These are phyloP conservation scores for Mactromeris polynyma DNA, from an alignment of 2,888 invertebrate genomes.

Conservation along the genomic window DNA sequence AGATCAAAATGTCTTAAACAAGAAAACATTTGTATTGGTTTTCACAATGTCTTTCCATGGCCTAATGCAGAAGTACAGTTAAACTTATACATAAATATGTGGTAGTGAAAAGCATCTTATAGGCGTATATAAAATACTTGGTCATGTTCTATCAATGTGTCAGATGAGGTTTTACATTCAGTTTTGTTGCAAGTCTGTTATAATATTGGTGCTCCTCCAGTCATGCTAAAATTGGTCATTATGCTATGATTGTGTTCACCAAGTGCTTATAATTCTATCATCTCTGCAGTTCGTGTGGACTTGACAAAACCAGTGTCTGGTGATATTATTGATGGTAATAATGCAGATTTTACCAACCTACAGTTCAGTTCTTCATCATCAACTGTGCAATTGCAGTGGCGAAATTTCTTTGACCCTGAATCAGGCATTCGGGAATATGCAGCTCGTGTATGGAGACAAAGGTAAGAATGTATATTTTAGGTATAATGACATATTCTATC, in stretches of 20 bases:
- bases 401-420: slow-evolving; percentile 71
- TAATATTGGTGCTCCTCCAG: no score
- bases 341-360: slow-evolving; percentile 48
- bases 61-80: no score
- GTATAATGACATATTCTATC: no score
- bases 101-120: no score
- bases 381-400: slow-evolving; percentile 69
- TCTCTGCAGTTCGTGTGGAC: slow-evolving; percentile 66
- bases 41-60: no score
- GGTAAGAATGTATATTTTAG: slow-evolving; percentile 22
- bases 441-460: slow-evolving; percentile 56
- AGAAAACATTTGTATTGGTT: no score
- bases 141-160: neutral
- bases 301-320: slow-evolving; percentile 67
- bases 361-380: slow-evolving; percentile 62
- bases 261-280: neutral
- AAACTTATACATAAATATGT: no score
- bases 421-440: slow-evolving; percentile 66
- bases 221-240: no score
- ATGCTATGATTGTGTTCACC: neutral
- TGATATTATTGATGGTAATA: slow-evolving; percentile 67
- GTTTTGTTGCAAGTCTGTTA: no score
- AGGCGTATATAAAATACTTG: neutral
- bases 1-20: no score
- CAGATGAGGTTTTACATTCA: neutral